Conservation (phyloP, 2,113 vertebrate genomes). For the Mus spicilegus region DNA sequence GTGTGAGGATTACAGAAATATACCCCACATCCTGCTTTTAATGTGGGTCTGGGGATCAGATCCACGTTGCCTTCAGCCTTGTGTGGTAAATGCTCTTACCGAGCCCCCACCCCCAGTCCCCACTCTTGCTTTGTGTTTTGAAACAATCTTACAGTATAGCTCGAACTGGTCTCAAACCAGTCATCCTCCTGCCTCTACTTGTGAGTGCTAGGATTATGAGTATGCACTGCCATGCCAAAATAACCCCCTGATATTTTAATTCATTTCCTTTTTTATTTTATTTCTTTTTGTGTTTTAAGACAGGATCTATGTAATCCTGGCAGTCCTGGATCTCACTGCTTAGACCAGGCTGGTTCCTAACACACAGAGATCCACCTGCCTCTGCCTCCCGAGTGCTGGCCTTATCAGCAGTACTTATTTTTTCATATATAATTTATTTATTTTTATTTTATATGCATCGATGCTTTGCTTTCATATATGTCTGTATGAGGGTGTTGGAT, state of each 20-base stretch:
- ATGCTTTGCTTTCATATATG: neutral
- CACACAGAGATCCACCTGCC: neutral
- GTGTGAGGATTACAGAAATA: neutral
- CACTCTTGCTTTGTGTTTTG: neutral
- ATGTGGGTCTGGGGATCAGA: neutral
- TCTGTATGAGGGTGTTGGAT: neutral
- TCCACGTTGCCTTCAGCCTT: too few species aligned
- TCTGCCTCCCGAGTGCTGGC: neutral
- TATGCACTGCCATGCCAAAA: neutral
- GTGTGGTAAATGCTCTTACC: neutral
- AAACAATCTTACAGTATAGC: neutral
- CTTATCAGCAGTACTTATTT: neutral
- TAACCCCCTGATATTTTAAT: neutral
- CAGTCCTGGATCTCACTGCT: neutral
- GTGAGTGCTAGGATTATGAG: neutral
- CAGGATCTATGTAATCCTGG: neutral
- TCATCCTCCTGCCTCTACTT: neutral
- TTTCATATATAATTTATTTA: neutral
- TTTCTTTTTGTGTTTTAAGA: neutral
- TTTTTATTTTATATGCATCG: neutral
- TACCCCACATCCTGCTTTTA: neutral
- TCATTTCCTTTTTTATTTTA: neutral
- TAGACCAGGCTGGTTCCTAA: neutral
- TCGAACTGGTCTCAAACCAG: neutral
- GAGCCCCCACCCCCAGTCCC: neutral